These are phyloP conservation scores for Penaeus monodon DNA, from an alignment of 2,888 invertebrate species.

Conservation along the genomic window DNA sequence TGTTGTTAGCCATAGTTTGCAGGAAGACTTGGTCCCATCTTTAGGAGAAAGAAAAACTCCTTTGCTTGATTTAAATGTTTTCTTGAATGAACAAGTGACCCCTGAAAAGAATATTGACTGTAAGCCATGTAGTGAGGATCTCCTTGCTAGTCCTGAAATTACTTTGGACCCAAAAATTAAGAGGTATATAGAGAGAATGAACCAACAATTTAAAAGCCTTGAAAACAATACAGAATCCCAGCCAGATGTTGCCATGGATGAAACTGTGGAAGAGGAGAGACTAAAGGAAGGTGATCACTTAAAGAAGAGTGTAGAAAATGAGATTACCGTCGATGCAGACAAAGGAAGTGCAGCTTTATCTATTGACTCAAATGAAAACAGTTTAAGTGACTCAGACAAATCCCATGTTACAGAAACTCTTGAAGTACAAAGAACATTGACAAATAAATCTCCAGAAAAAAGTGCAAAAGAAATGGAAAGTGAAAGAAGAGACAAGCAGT, in stretches of 20 bases:
- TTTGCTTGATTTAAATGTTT: background rate
- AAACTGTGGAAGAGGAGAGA: background rate
- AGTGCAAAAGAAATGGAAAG: background rate
- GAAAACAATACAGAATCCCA: background rate
- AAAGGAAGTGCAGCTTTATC: too few relatives aligned
- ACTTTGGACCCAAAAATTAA: conserved; percentile 30
- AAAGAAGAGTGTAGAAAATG: background rate
- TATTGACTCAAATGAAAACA: too few relatives aligned
- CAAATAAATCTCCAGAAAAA: background rate
- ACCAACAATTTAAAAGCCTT: background rate
- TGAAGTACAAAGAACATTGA: too few relatives aligned
- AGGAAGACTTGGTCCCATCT: background rate
- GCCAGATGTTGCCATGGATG: background rate
- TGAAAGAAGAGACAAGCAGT: background rate
- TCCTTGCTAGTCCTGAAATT: conserved; percentile 36
- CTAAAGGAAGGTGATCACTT: background rate
- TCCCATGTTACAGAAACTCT: too few relatives aligned
- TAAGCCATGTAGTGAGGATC: background rate
- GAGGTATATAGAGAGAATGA: conserved; percentile 18
- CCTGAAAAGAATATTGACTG: background rate
- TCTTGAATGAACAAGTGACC: background rate
- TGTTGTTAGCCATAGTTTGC: too few relatives aligned
- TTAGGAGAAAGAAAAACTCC: background rate
- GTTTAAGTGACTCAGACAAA: too few relatives aligned
- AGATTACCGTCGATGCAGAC: too few relatives aligned